These are phyloP conservation scores for Meiosimyza decipiens DNA, from an alignment of 2,888 invertebrate species.

Conservation along the genomic window DNA sequence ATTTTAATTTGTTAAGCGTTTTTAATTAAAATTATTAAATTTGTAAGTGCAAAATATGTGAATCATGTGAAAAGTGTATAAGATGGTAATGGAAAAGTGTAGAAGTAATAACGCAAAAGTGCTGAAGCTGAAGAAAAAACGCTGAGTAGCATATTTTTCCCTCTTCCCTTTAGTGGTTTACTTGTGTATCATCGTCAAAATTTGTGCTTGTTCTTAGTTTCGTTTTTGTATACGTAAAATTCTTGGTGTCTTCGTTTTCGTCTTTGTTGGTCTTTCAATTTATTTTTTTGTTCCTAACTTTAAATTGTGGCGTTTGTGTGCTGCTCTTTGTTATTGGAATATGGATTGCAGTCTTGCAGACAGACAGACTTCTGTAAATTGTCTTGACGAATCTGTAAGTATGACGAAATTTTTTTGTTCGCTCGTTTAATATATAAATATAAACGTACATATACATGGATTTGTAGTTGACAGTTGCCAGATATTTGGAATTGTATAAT, in stretches of 20 bases:
- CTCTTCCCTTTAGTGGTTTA: not conserved
- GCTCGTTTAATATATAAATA: not conserved
- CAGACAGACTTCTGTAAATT: slow-evolving; percentile 47
- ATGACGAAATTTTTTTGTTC: slow-evolving; percentile 22
- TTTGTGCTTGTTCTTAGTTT: not conserved
- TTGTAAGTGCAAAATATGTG: not conserved
- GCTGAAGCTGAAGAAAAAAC: slow-evolving; percentile 27
- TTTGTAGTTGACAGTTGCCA: not conserved
- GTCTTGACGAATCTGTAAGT: slow-evolving; percentile 51
- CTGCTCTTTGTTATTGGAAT: slow-evolving; percentile 43
- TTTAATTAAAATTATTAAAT: too few relatives aligned
- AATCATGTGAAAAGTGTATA: slow-evolving; percentile 1
- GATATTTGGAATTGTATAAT: too few relatives aligned
- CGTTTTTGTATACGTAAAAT: slow-evolving; percentile 5
- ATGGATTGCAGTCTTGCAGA: slow-evolving; percentile 54
- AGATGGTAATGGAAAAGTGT: not conserved
- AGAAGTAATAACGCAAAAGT: slow-evolving; percentile 11
- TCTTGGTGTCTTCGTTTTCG: slow-evolving; percentile 11
- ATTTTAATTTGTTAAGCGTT: not conserved
- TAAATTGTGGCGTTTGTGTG: slow-evolving; percentile 33
- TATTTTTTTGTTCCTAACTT: slow-evolving; percentile 27
- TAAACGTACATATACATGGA: not conserved
- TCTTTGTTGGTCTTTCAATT: slow-evolving; percentile 11
- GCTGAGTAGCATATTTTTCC: too few relatives aligned
- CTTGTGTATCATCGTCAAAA: not conserved